A percentile compares a stretch with the other conserved stretches of the same genome.
Conservation (phyloP, 2,797 vertebrate species). For the Eulemur mongoz region DNA sequence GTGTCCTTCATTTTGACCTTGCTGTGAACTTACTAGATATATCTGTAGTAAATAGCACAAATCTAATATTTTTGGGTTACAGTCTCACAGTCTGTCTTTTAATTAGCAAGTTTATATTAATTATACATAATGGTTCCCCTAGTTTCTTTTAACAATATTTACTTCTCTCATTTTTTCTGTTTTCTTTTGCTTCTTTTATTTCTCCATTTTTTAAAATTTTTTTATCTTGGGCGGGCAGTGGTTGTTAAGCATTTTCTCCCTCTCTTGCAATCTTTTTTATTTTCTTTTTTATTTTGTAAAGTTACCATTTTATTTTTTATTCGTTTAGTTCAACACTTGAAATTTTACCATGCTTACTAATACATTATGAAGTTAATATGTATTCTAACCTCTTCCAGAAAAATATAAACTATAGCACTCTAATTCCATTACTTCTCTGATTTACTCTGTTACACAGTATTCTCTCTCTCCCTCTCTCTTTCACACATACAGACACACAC, state of each 20-base stretch:
- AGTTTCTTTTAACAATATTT: not conserved
- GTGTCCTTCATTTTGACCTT: not conserved
- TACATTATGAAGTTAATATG: not conserved
- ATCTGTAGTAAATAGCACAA: not conserved
- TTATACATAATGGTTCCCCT: not conserved
- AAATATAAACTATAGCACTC: not conserved
- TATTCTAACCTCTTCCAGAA: not conserved
- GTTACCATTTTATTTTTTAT: not conserved
- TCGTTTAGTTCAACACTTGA: not conserved
- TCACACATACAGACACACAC: not conserved
- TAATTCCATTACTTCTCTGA: not conserved
- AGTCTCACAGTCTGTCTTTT: not conserved
- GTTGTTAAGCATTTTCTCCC: not conserved
- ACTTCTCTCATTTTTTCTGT: not conserved
- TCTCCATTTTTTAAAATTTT: not conserved
- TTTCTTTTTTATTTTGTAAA: slow-evolving; percentile 5
- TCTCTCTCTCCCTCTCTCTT: not conserved
- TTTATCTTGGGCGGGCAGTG: not conserved
- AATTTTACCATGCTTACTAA: not conserved
- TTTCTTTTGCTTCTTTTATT: not conserved
- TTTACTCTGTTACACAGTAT: not conserved
- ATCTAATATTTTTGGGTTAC: not conserved
- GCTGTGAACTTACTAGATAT: not conserved
- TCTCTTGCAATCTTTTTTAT: not conserved
- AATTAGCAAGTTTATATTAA: not conserved